Evolutionary conservation across 1,140 invertebrate species (phyloP), one percentile per base, ranked within the genome.

Genomic region (Penaeus chinensis): DNA sequence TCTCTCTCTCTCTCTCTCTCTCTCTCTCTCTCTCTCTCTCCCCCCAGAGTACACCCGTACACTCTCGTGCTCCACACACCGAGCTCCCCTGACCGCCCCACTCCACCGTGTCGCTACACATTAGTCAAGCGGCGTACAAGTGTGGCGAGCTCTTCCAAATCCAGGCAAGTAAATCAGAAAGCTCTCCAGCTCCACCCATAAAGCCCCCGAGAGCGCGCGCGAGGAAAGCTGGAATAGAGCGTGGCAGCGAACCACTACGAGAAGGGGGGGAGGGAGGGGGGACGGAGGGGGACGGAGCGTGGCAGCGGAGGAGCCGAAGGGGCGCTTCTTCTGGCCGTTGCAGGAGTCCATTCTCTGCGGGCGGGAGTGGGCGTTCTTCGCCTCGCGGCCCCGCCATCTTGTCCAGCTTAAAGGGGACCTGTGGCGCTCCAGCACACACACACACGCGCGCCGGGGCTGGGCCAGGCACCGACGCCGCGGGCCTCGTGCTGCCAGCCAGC

Each of bases 331-430:
- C 81, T 42, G 37, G 24, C 16, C 20, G 79, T 76, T 82, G 42
- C 47, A 82, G 62, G 85, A 87, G 85, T 87, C 85, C 85, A 87
- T 87, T 87, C 85, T 82, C 65, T 76, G 24, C 22, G 79, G 80
- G 65, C 32, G 77, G 80, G 60, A 82, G 85, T 87, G 85, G 78
- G 85, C 80, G 85, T 82, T 87, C 85, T 82, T 87, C 27, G 66
- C 37, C 80, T 82, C 80, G 37, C 80, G 60, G 37, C 61, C 74
- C 79, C 79, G 85, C 85, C 85, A 87, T 87, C 85, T 87, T 87
- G 85, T 82, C 85, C 79, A 63, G 85, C 85, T 87, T 87, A 87
- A 87, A 87, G 85, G 85, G 85, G 85, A 87, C 79, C 79, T 87
- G 85, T 82, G 66, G 85, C 79, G n/a, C 79, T 77, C 79, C 54